Evolutionary conservation across 2,888 invertebrate species (phyloP).

Genomic region (Agriotes lineatus): DNA sequence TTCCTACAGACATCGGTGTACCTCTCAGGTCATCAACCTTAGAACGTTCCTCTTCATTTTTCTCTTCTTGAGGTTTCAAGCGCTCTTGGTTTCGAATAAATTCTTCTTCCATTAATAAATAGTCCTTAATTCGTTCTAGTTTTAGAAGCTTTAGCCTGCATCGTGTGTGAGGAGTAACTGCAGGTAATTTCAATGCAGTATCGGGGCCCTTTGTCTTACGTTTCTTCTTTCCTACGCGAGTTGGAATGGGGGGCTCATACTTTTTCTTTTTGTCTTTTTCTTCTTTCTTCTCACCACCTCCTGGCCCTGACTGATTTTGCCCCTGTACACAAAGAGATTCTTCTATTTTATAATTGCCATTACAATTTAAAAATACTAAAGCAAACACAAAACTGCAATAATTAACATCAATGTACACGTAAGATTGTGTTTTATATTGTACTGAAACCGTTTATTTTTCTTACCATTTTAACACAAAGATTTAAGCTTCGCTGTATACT

Average conservation of each 20-base stretch:
- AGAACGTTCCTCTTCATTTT: slow-evolving; percentile 97
- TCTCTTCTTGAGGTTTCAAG: slow-evolving; percentile 98
- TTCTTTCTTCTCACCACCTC: slow-evolving; percentile 94
- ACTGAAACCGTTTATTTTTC: too few relatives aligned
- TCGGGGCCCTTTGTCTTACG: slow-evolving; percentile 97
- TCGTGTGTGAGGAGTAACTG: slow-evolving; percentile 97
- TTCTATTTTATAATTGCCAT: too few relatives aligned
- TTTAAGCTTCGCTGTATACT: too few relatives aligned
- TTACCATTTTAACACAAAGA: too few relatives aligned
- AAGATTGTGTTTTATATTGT: too few relatives aligned
- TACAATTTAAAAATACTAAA: too few relatives aligned
- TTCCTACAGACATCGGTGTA: slow-evolving; percentile 99
- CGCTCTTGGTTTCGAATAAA: slow-evolving; percentile 99
- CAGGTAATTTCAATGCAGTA: slow-evolving; percentile 96
- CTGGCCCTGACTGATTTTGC: slow-evolving; percentile 94
- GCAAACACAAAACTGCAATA: too few relatives aligned
- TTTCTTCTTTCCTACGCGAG: slow-evolving; percentile 98
- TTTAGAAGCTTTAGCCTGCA: slow-evolving; percentile 96
- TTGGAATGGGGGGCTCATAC: slow-evolving; percentile 99
- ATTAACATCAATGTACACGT: too few relatives aligned
- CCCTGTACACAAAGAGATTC: too few relatives aligned
- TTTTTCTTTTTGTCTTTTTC: slow-evolving; percentile 99
- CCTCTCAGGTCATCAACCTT: slow-evolving; percentile 99
- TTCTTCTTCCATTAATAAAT: slow-evolving; percentile 98
- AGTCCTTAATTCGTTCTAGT: slow-evolving; percentile 98